These are phyloP conservation scores for Hemiprocne comata DNA, from an alignment of 2,113 vertebrate genomes.

Conservation along the genomic window DNA sequence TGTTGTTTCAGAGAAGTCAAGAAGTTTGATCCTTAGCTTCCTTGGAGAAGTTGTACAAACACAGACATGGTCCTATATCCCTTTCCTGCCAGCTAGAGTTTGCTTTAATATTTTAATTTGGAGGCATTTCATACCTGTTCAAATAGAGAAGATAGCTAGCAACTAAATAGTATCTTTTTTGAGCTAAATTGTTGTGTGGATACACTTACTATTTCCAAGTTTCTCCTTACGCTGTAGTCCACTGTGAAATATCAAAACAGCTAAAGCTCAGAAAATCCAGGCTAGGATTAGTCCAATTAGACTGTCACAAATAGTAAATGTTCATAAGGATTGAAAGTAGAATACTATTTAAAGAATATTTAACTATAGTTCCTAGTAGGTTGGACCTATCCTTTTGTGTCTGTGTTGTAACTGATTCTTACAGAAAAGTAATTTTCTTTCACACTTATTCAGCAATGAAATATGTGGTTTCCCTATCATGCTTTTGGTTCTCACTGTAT, in stretches of 20 bases:
- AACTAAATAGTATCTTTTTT: neutral
- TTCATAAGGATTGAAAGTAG: neutral
- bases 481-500: neutral
- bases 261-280: neutral
- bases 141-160: neutral
- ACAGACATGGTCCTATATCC: neutral
- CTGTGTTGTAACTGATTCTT: neutral
- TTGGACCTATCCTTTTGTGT: neutral
- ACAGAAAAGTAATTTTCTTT: neutral
- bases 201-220: neutral
- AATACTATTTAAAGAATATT: neutral
- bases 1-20: conserved; percentile 44
- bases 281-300: neutral
- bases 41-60: conserved; percentile 24
- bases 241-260: neutral
- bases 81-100: neutral
- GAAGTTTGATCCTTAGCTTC: conserved; percentile 51
- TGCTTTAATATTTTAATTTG: conserved; percentile 23
- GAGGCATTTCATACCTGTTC: neutral
- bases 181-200: neutral
- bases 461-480: neutral
- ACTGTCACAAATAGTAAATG: neutral
- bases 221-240: neutral
- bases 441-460: neutral
- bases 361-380: neutral